Conservation (phyloP, 2,797 vertebrate genomes). For the Liasis olivaceus region DNA sequence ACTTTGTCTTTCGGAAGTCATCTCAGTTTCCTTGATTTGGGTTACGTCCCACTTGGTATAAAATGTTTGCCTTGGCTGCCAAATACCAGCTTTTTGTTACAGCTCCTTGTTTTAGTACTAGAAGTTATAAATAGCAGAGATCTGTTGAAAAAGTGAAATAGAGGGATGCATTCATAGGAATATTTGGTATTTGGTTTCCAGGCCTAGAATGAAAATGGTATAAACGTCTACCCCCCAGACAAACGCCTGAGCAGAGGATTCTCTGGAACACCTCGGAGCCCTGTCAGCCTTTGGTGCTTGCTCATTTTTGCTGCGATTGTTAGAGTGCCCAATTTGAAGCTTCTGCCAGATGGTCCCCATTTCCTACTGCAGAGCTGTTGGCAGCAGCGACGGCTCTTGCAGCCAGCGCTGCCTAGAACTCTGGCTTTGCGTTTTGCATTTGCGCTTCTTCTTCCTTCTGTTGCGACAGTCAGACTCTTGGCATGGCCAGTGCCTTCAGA, state of each 20-base stretch:
- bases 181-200: not conserved
- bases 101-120: not conserved
- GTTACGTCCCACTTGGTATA: not conserved
- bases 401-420: constrained; percentile 18
- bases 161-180: not conserved
- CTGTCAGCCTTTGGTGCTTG: not conserved
- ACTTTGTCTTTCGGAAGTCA: not conserved
- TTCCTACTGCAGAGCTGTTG: constrained; percentile 19
- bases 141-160: not conserved
- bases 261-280: not conserved
- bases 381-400: not conserved
- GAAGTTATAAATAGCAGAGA: not conserved
- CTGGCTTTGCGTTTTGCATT: not conserved
- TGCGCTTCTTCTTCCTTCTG: not conserved
- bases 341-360: constrained; percentile 18
- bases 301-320: constrained; percentile 14
- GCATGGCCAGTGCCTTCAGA: not conserved
- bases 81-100: not conserved
- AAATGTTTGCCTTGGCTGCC: not conserved
- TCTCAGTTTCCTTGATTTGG: not conserved
- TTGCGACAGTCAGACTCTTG: not conserved
- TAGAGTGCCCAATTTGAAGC: not conserved
- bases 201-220: not conserved
- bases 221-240: not conserved
- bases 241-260: not conserved